phyloP scores from a whole-genome alignment of 1,140 invertebrate species.

The Pseudobourletiella spinata region DNA sequence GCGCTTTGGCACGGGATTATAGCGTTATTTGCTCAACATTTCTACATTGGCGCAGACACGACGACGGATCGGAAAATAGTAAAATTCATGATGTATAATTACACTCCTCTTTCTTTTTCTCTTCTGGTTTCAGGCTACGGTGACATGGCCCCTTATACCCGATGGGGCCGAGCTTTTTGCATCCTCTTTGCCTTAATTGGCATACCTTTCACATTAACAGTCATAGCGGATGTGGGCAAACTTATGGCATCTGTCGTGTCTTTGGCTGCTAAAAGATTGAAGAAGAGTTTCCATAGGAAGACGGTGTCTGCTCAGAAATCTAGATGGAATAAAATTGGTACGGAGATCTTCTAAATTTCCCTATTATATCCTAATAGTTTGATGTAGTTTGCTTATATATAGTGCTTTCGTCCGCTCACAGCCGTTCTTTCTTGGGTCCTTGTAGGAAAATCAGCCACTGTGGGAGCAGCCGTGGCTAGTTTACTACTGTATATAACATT shows the following conservation, averaged over 20 bases:
- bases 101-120: no score
- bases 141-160: slow-evolving; percentile 83
- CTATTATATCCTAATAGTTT: no score
- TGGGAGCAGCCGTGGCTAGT: slow-evolving; percentile 53
- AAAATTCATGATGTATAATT: no score
- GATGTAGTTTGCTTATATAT: no score
- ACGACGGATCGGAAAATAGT: no score
- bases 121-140: slow-evolving; percentile 85
- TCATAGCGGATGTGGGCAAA: slow-evolving; percentile 83
- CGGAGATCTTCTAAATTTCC: no score
- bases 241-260: slow-evolving; percentile 69
- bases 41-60: no score
- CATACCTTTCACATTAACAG: slow-evolving; percentile 83
- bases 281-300: slow-evolving; percentile 29
- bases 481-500: slow-evolving; percentile 67
- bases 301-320: neutral
- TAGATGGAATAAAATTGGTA: slow-evolving; percentile 3
- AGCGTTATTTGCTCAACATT: no score
- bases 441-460: slow-evolving; percentile 27
- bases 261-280: slow-evolving; percentile 13
- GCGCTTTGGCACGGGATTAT: no score
- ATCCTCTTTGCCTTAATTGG: slow-evolving; percentile 79
- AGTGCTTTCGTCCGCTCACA: no score
- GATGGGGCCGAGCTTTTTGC: slow-evolving; percentile 74
- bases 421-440: no score